phyloP scores from a whole-genome alignment of 2,888 invertebrate genomes.

The Aethes cnicana region DNA sequence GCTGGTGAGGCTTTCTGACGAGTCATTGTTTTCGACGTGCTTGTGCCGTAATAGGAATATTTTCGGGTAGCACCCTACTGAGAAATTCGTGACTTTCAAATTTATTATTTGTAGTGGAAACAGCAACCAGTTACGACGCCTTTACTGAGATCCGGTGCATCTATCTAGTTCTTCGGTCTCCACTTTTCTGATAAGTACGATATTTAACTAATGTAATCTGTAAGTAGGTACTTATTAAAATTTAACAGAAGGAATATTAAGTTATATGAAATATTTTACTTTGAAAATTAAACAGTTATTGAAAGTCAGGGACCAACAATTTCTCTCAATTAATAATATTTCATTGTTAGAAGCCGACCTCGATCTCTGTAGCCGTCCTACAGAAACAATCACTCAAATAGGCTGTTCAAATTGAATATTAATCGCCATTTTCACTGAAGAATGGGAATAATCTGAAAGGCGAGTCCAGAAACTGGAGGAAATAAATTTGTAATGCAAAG shows the following conservation, averaged over 20 bases:
- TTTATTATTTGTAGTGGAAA: slow-evolving; percentile 51
- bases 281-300: slow-evolving; percentile 64
- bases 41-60: slow-evolving; percentile 68
- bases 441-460: slow-evolving; percentile 74
- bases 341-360: slow-evolving; percentile 60
- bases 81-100: slow-evolving; percentile 71
- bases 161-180: too few relatives aligned
- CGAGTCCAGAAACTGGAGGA: slow-evolving; percentile 61
- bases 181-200: too few relatives aligned
- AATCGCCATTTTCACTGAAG: slow-evolving; percentile 78
- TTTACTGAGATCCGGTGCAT: slow-evolving; percentile 18
- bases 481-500: slow-evolving; percentile 82
- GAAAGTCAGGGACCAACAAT: slow-evolving; percentile 54
- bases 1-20: slow-evolving; percentile 73
- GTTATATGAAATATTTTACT: too few relatives aligned
- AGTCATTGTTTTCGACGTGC: slow-evolving; percentile 79
- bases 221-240: too few relatives aligned
- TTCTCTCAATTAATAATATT: slow-evolving; percentile 65
- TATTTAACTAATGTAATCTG: too few relatives aligned
- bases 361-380: slow-evolving; percentile 52
- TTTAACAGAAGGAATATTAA: too few relatives aligned
- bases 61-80: slow-evolving; percentile 61
- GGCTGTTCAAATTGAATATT: slow-evolving; percentile 81
- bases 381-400: slow-evolving; percentile 79
- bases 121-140: slow-evolving; percentile 44